Evolutionary conservation across 2,113 vertebrate genomes (phyloP).

Genomic region (Cyphomyrus discorhynchus): DNA sequence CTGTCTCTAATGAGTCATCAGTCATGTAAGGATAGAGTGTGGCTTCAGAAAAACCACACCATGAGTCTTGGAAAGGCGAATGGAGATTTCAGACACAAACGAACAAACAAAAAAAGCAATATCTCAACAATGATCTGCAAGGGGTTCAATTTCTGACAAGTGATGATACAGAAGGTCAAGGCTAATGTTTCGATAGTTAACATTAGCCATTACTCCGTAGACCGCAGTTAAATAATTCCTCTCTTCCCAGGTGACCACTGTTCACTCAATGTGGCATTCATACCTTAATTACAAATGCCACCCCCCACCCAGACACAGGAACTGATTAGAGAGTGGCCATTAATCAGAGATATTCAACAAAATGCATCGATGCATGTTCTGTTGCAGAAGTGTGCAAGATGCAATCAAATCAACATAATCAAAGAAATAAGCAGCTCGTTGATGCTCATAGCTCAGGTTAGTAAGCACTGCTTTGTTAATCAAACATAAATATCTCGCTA

Average conservation of each 20-base stretch:
- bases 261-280: background rate
- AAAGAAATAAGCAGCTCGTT: background rate
- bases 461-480: background rate
- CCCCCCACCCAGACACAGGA: background rate
- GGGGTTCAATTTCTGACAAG: background rate
- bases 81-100: background rate
- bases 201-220: background rate
- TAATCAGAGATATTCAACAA: background rate
- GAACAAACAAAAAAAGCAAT: background rate
- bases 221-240: background rate
- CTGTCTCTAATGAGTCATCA: background rate
- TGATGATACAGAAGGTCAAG: background rate
- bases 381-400: background rate
- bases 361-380: background rate
- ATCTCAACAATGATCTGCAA: background rate
- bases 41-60: background rate
- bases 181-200: background rate
- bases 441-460: background rate
- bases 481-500: background rate
- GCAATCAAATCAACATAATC: background rate
- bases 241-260: background rate
- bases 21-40: background rate
- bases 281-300: background rate
- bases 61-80: background rate
- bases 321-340: background rate